Percentiles rank a stretch among this genome's conserved stretches.
Conservation (phyloP, 2,888 invertebrate species). For the Caenorhabditis sp. region DNA sequence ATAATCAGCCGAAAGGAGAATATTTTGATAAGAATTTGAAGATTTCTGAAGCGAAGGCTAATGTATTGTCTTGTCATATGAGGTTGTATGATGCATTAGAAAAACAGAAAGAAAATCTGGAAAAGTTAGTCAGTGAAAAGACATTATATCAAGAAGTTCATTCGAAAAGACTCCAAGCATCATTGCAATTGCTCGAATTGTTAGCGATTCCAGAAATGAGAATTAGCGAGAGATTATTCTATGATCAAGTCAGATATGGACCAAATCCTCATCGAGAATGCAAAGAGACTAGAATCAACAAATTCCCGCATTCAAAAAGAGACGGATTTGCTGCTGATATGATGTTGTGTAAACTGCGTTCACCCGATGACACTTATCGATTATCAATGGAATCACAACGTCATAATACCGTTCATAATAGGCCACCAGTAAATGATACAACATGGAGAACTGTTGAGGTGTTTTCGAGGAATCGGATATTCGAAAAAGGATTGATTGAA, state of each 20-base stretch:
- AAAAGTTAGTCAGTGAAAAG: constrained; percentile 44
- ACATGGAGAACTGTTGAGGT: constrained; percentile 43
- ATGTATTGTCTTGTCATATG: constrained; percentile 33
- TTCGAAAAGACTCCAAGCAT: constrained; percentile 15
- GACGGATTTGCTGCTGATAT: constrained; percentile 15
- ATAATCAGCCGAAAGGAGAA: constrained; percentile 12
- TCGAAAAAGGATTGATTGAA: constrained; percentile 39
- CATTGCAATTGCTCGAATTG: constrained; percentile 13
- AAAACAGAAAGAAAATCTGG: constrained; percentile 39
- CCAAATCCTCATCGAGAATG: constrained; percentile 43
- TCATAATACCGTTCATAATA: constrained; percentile 21
- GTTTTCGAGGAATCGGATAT: constrained; percentile 42
- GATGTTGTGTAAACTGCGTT: constrained; percentile 23
- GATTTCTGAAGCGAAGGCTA: constrained; percentile 23
- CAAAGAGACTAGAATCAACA: constrained; percentile 17
- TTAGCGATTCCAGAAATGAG: constrained; percentile 13
- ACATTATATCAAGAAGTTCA: constrained; percentile 35
- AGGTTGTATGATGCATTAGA: constrained; percentile 30
- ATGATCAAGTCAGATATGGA: constrained; percentile 46
- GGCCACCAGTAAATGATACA: constrained; percentile 44
- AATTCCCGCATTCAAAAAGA: constrained; percentile 34
- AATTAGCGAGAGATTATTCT: constrained; percentile 22
- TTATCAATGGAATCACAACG: constrained; percentile 18
- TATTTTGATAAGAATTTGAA: constrained; percentile 28
- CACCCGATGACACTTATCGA: constrained; percentile 26